These are phyloP conservation scores for Acanthisitta chloris DNA, from an alignment of 2,113 vertebrate species.

Conservation along the genomic window DNA sequence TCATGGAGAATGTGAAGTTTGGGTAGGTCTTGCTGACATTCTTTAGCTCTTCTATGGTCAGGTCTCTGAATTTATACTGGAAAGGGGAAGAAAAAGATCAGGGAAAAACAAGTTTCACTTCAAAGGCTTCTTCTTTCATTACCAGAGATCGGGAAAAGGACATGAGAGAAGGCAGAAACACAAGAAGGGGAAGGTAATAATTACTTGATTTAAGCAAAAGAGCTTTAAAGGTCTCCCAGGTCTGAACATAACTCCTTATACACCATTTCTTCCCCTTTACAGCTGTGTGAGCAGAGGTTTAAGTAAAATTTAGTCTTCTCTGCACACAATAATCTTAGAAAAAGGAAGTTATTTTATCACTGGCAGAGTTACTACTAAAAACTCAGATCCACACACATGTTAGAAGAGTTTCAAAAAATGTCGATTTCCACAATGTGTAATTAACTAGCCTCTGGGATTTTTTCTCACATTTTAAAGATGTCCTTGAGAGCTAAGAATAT, in stretches of 20 bases:
- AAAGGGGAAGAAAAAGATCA: neutral
- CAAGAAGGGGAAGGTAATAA: neutral
- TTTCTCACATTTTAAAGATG: neutral
- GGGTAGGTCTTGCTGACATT: slow-evolving; percentile 70
- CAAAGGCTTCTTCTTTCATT: neutral
- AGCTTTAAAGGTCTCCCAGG: neutral
- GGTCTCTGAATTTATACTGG: slow-evolving; percentile 82
- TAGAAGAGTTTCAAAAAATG: too few species aligned
- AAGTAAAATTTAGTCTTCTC: neutral
- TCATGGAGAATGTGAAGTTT: slow-evolving; percentile 74
- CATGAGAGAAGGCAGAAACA: neutral
- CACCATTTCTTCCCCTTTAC: neutral
- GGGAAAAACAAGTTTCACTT: neutral
- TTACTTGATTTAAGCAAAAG: neutral
- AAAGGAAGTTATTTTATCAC: neutral
- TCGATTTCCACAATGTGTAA: too few species aligned
- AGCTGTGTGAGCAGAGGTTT: neutral
- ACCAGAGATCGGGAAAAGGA: neutral
- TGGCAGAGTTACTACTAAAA: neutral
- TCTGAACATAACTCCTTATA: neutral
- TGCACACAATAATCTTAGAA: neutral
- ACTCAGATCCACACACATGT: too few species aligned
- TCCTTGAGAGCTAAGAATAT: neutral
- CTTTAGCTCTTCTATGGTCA: slow-evolving; percentile 80
- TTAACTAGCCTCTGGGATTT: neutral